Evolutionary conservation across 2,888 invertebrate species (phyloP), one percentile per base, ranked within the genome.

Genomic region (Dorcus parallelipipedus): DNA sequence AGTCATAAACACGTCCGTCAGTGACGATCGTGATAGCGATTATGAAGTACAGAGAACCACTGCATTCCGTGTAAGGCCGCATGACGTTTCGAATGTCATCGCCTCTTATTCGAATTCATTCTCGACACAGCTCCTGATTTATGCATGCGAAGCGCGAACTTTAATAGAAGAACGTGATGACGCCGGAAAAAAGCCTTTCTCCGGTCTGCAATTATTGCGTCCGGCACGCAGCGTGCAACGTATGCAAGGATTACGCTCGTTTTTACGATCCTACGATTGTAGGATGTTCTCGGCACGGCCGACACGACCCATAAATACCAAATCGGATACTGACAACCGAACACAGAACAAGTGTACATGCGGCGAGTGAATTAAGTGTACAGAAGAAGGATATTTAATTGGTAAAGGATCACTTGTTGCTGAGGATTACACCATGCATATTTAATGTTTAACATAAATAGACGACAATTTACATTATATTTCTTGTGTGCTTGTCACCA

Each of bases 221-320:
- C 26, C 26, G 26, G 26, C 26, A 33, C 26, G 26, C 26, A 17
- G 45, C 42, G 42, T 42, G 14, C 45, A 45, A 26, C 26, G 47
- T 38, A 40, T 38, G 38, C 17, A 20, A 58, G 53, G 52, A 58
- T 58, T 58, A 52, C 58, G 58, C 49, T 53, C 41, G 52, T 58
- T 53, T 52, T 52, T 52, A 48, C 60, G 63, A 63, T 63, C 59
- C 61, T 61, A 53, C 63, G 63, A 61, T 63, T 61, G 58, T 56
- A 57, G 59, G 57, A 56, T 63, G 63, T 63, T 61, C 56, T 56
- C 63, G 55, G 59, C 33, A 52, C 33, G 54, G 53, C 52, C 26
- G 57, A 63, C 63, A 63, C 54, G 59, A 50, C 48, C 57, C 63
- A 63, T 63, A 63, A 63, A 63, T 63, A 61, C 54, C 56, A 54